Evolutionary conservation across 2,888 invertebrate genomes (phyloP).

Genomic region (Aplocera efformata): DNA sequence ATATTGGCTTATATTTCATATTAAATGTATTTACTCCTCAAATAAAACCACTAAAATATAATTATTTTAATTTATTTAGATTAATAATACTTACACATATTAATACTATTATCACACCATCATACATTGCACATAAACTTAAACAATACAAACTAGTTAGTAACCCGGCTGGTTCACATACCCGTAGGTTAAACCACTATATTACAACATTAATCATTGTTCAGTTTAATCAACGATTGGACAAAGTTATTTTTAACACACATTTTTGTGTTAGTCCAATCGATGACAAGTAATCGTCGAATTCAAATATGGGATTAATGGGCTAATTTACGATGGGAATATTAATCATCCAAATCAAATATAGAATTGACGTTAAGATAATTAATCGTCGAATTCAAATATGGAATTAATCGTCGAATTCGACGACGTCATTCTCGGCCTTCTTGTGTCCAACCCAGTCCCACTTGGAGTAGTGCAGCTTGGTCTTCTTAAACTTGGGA

Average conservation of each 20-base stretch:
- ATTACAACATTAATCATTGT: no score
- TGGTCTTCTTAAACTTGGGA: conserved; percentile 79
- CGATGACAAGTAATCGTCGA: no score
- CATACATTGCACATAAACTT: conserved; percentile 55
- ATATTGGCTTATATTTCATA: conserved; percentile 4
- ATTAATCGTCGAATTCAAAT: conserved; percentile 18
- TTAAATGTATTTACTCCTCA: conserved; percentile 14
- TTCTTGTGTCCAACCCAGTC: conserved; percentile 82
- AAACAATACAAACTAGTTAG: conserved; percentile 26
- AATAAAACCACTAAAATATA: conserved; percentile 40
- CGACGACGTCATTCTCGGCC: conserved; percentile 68
- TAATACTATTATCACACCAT: conserved; percentile 46
- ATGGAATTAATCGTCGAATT: conserved; percentile 62
- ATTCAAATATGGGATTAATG: no score
- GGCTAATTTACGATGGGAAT: conserved; percentile 10
- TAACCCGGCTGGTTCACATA: conserved; percentile 5
- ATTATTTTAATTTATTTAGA: conserved; percentile 27
- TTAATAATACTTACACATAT: conserved; percentile 18
- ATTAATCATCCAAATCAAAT: conserved; percentile 12
- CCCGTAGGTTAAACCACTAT: conserved; percentile 4
- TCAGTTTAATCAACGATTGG: no score
- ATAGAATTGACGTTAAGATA: conserved; percentile 5
- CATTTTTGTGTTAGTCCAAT: no score
- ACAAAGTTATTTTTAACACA: no score
- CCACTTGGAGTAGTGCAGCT: conserved; percentile 82